These are phyloP conservation scores for Acanthurus tractus DNA, from an alignment of 2,797 vertebrate genomes.

Conservation along the genomic window DNA sequence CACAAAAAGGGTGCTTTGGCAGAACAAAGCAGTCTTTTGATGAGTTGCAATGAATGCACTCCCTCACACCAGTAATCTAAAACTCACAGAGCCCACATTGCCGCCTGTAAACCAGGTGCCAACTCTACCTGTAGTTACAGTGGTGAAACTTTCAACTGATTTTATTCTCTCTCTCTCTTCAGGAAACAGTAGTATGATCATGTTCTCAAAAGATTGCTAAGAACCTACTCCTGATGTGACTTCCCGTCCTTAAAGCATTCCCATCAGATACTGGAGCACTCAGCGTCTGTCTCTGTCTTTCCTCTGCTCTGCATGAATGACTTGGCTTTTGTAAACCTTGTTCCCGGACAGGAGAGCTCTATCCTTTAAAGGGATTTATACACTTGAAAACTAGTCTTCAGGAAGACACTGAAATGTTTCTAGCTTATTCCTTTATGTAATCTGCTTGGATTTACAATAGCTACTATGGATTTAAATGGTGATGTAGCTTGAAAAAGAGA, in stretches of 20 bases:
- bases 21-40: constrained; percentile 82
- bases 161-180: constrained; percentile 6
- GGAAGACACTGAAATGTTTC: not conserved
- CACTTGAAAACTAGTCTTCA: constrained; percentile 10
- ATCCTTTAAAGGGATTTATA: constrained; percentile 36
- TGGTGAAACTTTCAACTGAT: constrained; percentile 16
- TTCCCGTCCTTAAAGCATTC: constrained; percentile 55
- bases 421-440: not conserved
- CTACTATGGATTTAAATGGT: not conserved
- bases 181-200: constrained; percentile 54
- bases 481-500: not conserved
- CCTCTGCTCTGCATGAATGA: constrained; percentile 27
- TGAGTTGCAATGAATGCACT: constrained; percentile 73
- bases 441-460: not conserved
- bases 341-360: constrained; percentile 19
- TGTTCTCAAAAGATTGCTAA: constrained; percentile 56
- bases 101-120: constrained; percentile 60
- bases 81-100: constrained; percentile 63
- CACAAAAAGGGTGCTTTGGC: constrained; percentile 51
- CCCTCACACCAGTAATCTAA: constrained; percentile 79
- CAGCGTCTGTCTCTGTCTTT: constrained; percentile 38
- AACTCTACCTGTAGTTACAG: constrained; percentile 67
- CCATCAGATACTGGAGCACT: constrained; percentile 73
- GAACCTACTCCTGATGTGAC: constrained; percentile 43
- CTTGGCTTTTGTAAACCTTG: constrained; percentile 44